A percentile compares a stretch with the other conserved stretches of the same genome.
Evolutionary conservation across 2,888 invertebrate genomes (phyloP).

Genomic region (Diaprepes abbreviatus): DNA sequence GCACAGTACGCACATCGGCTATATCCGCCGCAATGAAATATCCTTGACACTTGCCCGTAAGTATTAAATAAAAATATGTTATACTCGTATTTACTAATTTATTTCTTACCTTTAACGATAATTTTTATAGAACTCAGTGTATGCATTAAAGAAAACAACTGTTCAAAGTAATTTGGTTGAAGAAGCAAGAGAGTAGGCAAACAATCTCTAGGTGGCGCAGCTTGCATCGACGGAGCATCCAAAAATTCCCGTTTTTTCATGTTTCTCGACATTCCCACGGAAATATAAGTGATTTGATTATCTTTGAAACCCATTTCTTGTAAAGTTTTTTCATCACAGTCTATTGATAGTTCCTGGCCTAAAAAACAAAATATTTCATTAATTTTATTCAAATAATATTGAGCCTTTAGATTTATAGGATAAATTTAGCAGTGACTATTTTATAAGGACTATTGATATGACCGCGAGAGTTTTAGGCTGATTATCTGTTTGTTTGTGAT

Average conservation of each 20-base stretch:
- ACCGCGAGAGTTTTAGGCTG: no score
- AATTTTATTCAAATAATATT: no score
- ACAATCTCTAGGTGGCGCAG: slow-evolving; percentile 87
- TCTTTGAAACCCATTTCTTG: slow-evolving; percentile 96
- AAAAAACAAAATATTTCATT: no score
- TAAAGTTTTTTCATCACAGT: slow-evolving; percentile 91
- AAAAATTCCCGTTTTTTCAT: slow-evolving; percentile 75
- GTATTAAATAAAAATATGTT: no score
- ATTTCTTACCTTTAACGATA: slow-evolving; percentile 72
- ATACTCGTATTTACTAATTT: no score
- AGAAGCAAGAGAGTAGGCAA: slow-evolving; percentile 88
- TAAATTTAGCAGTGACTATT: no score
- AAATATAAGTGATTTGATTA: slow-evolving; percentile 92
- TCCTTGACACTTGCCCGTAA: no score
- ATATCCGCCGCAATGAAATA: no score
- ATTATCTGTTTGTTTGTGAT: no score
- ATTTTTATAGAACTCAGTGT: slow-evolving; percentile 90
- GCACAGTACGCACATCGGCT: no score
- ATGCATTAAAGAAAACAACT: slow-evolving; percentile 91
- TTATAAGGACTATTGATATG: no score
- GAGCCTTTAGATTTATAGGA: no score
- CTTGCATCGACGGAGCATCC: slow-evolving; percentile 88
- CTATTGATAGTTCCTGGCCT: slow-evolving; percentile 88
- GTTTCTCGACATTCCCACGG: slow-evolving; percentile 80
- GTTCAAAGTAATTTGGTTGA: slow-evolving; percentile 90